These are phyloP conservation scores for Sarcophaga caerulescens DNA, from an alignment of 2,888 invertebrate species.

Conservation along the genomic window DNA sequence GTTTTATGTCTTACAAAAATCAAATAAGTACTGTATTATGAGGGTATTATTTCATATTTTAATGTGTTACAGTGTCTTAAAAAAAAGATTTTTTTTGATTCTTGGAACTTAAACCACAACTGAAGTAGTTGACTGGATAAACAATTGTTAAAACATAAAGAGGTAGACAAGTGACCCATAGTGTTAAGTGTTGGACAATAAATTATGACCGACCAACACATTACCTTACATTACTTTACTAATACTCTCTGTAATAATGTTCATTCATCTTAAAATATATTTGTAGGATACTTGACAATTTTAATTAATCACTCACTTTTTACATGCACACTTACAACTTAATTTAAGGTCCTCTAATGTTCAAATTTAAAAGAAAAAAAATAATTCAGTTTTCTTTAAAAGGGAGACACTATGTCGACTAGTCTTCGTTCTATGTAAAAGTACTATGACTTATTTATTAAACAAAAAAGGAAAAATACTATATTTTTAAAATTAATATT, in stretches of 20 bases:
- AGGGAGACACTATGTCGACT: slow-evolving; percentile 62
- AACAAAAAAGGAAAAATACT: slow-evolving; percentile 41
- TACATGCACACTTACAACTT: neutral
- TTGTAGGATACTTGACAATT: slow-evolving; percentile 38
- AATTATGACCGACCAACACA: slow-evolving; percentile 47
- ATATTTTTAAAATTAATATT: neutral
- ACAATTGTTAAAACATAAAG: slow-evolving; percentile 43
- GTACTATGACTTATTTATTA: slow-evolving; percentile 72
- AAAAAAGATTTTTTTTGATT: slow-evolving; percentile 25
- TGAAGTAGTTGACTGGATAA: slow-evolving; percentile 32
- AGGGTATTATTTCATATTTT: slow-evolving; percentile 47
- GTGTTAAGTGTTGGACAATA: slow-evolving; percentile 60
- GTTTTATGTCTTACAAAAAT: neutral
- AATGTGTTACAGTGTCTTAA: slow-evolving; percentile 24
- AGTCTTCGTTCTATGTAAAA: slow-evolving; percentile 31
- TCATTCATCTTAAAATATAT: slow-evolving; percentile 37
- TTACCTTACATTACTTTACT: neutral
- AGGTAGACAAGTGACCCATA: slow-evolving; percentile 40
- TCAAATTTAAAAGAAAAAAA: slow-evolving; percentile 21
- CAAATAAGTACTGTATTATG: neutral
- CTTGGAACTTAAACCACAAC: slow-evolving; percentile 56
- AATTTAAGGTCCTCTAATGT: slow-evolving; percentile 13
- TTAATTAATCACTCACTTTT: slow-evolving; percentile 45
- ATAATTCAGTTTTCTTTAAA: slow-evolving; percentile 2
- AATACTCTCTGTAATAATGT: slow-evolving; percentile 6